Base-by-base conservation (phyloP, 2,888 invertebrate genomes). In the Acronicta leporina region DNA sequence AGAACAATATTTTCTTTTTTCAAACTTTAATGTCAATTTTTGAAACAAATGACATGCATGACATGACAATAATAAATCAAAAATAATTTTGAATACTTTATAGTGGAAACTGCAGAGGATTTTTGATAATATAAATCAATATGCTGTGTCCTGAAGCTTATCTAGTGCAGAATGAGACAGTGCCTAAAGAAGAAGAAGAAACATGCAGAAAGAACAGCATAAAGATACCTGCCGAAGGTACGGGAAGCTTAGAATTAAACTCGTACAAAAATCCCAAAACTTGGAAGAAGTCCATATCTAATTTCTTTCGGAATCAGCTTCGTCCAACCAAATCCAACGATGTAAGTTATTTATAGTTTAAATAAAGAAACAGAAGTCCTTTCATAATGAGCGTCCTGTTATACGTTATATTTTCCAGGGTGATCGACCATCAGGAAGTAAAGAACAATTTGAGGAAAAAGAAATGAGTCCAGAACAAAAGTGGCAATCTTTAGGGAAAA, bases 401-500 rank as follows among this genome's bases (percentile, higher is more conserved):
- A 41, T 5, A 50, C 38, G n/a, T 43, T 44, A 52, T 68, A 53
- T 65, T 52, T 87, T 85, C 48, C 67, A 94, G 94, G 94, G 94
- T 52, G 94, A 94, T 72, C 75, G 77, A 51, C 89, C 92, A 49
- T 87, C 89, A 11, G 90, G 81, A 46, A 93, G 88, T 68, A 84
- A 89, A 68, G 89, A 90, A 71, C 84, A 87, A 62, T 92, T 91
- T 71, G 88, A 89, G 42, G 88, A 87, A 42, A 91, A 91, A 76
- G 88, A 90, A 78, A 78, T 92, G 54, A 86, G 78, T 63, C 87
- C 88, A 47, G 94, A 94, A 66, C 94, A 92, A 73, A 94, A 94
- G 78, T 94, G 94, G 94, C 94, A 94, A 76, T 94, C 94, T 35
- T 75, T 94, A 67, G 94, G 94, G 0, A 94, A 94, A 86, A 88